Conservation (phyloP, 2,113 vertebrate species). For the Bufo bufo region DNA sequence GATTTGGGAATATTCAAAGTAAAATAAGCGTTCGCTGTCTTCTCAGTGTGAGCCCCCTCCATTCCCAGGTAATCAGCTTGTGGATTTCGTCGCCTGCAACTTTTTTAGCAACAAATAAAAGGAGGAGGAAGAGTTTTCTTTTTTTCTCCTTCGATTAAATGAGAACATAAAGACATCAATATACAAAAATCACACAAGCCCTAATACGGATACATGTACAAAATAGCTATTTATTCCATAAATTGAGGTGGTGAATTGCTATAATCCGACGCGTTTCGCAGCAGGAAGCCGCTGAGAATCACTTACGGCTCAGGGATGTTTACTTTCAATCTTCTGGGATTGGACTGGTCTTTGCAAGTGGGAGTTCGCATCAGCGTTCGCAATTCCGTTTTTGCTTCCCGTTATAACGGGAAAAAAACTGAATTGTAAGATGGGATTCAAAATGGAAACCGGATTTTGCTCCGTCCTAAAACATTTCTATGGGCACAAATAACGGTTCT, state of each 20-base stretch:
- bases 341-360: neutral
- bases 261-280: conserved; percentile 64
- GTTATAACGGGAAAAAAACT: too few relatives aligned
- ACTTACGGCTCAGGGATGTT: conserved; percentile 65
- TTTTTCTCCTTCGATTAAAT: neutral
- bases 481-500: too few relatives aligned
- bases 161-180: conserved; percentile 57
- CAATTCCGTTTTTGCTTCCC: too few relatives aligned
- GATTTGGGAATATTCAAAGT: conserved; percentile 67
- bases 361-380: too few relatives aligned
- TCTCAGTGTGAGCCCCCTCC: conserved; percentile 56
- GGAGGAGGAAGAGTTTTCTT: neutral
- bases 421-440: too few relatives aligned
- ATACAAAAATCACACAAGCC: conserved; percentile 61
- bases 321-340: conserved; percentile 59
- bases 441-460: too few relatives aligned
- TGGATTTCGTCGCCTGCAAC: conserved; percentile 60
- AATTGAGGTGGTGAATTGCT: conserved; percentile 63
- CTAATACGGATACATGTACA: conserved; percentile 54
- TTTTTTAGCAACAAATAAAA: conserved; percentile 29
- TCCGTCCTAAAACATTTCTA: too few relatives aligned
- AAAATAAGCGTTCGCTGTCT: conserved; percentile 62
- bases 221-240: conserved; percentile 66
- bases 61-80: conserved; percentile 55
- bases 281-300: conserved; percentile 66